Evolutionary conservation across 2,113 vertebrate genomes (phyloP), one percentile per base, ranked within the genome.

Genomic region (Lophotis ruficrista): DNA sequence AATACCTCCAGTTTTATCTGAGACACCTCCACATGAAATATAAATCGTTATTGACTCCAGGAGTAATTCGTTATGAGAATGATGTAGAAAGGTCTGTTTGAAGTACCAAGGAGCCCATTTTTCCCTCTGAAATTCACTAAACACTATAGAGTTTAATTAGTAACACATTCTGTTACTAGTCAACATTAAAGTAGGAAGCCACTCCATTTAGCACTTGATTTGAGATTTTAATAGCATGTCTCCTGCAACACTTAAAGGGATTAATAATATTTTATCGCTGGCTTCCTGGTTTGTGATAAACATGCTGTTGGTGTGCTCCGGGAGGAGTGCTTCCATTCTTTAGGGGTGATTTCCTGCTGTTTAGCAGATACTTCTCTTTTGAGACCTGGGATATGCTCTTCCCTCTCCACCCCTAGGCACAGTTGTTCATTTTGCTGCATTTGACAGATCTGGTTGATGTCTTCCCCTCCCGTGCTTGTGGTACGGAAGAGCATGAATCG

Each of bases 221-320:
- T 54, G 89, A 50, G 58, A 60, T 82, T 89, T 89, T 88, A 64
- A 53, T 66, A 47, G 35, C 10, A 9, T 2, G 6, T 90, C 19
- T 91, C 35, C 61, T 77, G n/a, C 47, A 75, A 23, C 81, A 54
- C 54, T 80, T n/a, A 28, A 45, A 56, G 57, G 47, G 28, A 68
- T 90, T 78, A 24, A 60, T 89, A 64, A 9, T 77, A 10, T 60
- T 89, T 90, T 77, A 43, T 58, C 1, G 3, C 27, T 80, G 22
- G 9, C 58, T 83, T 89, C 35, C 48, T 2, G 2, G 17, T 56
- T 64, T 76, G 45, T 10, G 4, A 28, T 70, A 48, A 61, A 14
- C 9, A 0, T 23, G 28, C 25, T 51, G 48, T 57, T 1, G 0
- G 0, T 45, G 33, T 62, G 16, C 64, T 77, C 30, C 2, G 3